Percentiles rank a stretch among this genome's conserved stretches.
Evolutionary conservation across 1,140 invertebrate genomes (phyloP).

Genomic region (Grapholita molesta): DNA sequence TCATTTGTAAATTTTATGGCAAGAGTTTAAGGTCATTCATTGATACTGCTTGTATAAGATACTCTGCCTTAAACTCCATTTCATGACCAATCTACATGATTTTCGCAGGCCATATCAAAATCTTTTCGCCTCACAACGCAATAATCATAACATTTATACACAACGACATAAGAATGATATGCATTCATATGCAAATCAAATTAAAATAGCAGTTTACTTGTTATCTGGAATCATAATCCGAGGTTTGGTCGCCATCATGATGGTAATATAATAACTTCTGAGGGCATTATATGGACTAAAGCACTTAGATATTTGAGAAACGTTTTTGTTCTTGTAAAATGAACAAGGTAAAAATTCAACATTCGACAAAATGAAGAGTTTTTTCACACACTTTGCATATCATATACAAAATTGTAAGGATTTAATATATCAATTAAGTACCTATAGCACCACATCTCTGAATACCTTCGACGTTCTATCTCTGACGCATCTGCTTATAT

Average conservation of each 20-base stretch:
- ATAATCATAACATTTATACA: background rate
- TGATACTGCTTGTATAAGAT: background rate
- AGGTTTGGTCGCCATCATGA: background rate
- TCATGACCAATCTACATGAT: background rate
- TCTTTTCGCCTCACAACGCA: background rate
- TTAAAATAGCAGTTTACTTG: background rate
- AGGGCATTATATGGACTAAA: background rate
- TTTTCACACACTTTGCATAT: background rate
- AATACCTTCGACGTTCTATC: no score
- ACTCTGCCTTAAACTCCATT: background rate
- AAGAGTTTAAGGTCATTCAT: no score
- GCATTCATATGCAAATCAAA: background rate
- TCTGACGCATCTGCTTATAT: no score
- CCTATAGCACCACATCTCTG: no score
- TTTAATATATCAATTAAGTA: no score
- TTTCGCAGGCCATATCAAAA: background rate
- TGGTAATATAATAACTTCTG: background rate
- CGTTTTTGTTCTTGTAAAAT: background rate
- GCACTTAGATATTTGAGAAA: background rate
- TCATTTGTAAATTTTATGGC: no score
- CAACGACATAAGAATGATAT: no score
- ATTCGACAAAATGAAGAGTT: no score
- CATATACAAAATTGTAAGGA: no score
- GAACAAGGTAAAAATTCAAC: no score
- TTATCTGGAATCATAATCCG: background rate